Percentiles rank a stretch among this genome's conserved stretches.
Conservation (phyloP, 2,888 invertebrate species). For the Seira ritae region DNA sequence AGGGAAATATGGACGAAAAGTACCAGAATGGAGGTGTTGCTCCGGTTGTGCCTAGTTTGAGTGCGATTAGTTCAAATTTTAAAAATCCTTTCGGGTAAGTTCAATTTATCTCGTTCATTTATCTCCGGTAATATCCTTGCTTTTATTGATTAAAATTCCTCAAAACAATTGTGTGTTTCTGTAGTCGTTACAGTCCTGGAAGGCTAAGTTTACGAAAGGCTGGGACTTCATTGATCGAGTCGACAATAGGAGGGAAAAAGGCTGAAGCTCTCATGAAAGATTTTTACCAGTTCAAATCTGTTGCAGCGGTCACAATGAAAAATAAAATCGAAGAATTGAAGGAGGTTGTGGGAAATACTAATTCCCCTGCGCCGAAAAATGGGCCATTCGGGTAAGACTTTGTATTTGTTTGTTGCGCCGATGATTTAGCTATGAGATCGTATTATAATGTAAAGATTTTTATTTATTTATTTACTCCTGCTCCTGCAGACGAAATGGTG, state of each 20-base stretch:
- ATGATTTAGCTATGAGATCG: no score
- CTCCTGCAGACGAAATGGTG: constrained; percentile 37
- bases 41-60: constrained; percentile 77
- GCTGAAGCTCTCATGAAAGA: constrained; percentile 92
- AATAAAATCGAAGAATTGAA: constrained; percentile 95
- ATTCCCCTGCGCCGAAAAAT: constrained; percentile 81
- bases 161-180: no score
- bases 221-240: constrained; percentile 75
- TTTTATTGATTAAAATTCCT: no score
- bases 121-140: no score
- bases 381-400: constrained; percentile 71
- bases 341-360: constrained; percentile 88
- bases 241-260: constrained; percentile 79
- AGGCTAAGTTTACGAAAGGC: constrained; percentile 88
- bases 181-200: constrained; percentile 90
- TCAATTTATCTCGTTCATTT: neutral
- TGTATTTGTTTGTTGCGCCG: neutral
- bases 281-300: constrained; percentile 89
- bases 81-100: constrained; percentile 90
- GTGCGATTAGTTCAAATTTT: constrained; percentile 87
- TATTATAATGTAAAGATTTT: no score
- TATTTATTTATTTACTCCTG: no score
- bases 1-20: constrained; percentile 35
- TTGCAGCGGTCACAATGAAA: constrained; percentile 86
- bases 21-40: constrained; percentile 51